Evolutionary conservation across 2,113 vertebrate species (phyloP), one percentile per base, ranked within the genome.

Genomic region (Gavia stellata): DNA sequence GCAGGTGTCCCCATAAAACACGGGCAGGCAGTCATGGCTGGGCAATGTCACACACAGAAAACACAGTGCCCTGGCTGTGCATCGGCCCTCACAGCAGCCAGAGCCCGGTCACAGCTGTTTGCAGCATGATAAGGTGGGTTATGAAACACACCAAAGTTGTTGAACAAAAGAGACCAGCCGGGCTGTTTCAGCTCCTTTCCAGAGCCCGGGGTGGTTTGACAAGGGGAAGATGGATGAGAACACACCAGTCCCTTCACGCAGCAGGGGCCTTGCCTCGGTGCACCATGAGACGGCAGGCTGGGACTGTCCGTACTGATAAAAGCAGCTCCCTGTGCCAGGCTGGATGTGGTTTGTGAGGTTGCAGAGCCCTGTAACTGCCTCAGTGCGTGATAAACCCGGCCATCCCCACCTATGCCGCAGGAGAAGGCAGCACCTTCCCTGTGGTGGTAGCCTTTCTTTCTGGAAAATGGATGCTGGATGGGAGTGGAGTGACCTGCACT

Each of bases 191-290:
- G 59, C 38, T 89, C 34, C 25, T 56, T 70, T 75, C 73, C 70
- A 81, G 74, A 42, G 66, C 62, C 10, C 0, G 0, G 62, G 15
- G 13, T 25, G 31, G 62, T 52, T 47, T 96, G 94, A 79, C 81
- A 70, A n/a, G 45, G 44, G 72, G 38, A 90, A 89, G 90, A 95
- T 26, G 16, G 81, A 92, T 68, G 87, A 62, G 71, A 53, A 75
- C 52, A 17, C 1, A 1, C 6, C n/a, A n/a, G n/a, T n/a, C n/a
- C n/a, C 55, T 53, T 28, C 0, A 0, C 0, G 0, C 3, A 8
- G 59, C 40, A 33, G 74, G 72, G 74, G 26, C 44, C 36, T 45
- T n/a, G n/a, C n/a, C n/a, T 45, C 10, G 24, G 21, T 55, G 77
- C 8, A 1, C 38, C 36, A 8, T 4, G 3, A 55, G 40, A 15